Conservation (phyloP, 2,888 invertebrate genomes). For the Platycnemis pennipes region DNA sequence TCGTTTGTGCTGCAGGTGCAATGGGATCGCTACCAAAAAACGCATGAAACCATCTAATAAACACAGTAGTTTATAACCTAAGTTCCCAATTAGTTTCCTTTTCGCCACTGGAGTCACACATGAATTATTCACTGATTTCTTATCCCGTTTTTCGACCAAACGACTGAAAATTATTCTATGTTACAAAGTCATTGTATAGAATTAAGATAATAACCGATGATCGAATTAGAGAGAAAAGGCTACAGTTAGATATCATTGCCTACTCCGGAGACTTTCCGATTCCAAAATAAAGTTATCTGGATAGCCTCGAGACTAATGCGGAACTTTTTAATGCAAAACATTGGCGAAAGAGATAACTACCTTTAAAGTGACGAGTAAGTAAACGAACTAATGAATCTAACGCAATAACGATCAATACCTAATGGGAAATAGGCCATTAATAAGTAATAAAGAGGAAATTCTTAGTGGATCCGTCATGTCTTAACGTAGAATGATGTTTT, state of each 20-base stretch:
- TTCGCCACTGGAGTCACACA: not conserved
- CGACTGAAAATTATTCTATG: not conserved
- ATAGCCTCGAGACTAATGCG: not conserved
- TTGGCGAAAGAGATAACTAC: not conserved
- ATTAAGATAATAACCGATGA: not conserved
- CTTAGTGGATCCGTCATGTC: too few species aligned
- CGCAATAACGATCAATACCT: too few species aligned
- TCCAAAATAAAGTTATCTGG: not conserved
- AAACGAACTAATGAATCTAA: too few species aligned
- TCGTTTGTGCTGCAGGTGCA: not conserved
- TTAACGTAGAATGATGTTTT: too few species aligned
- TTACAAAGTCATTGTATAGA: not conserved
- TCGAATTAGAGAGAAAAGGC: not conserved
- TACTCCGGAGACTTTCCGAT: not conserved
- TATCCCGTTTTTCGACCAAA: not conserved
- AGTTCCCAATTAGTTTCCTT: not conserved
- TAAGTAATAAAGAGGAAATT: too few species aligned
- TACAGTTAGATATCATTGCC: not conserved
- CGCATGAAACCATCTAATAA: not conserved
- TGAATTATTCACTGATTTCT: not conserved
- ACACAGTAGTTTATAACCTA: not conserved
- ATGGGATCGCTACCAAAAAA: not conserved
- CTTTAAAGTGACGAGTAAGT: too few species aligned
- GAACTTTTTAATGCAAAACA: not conserved
- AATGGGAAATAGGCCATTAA: too few species aligned